Base-by-base conservation (phyloP, 1,140 invertebrate genomes). In the Thaumetopoea pityocampa region DNA sequence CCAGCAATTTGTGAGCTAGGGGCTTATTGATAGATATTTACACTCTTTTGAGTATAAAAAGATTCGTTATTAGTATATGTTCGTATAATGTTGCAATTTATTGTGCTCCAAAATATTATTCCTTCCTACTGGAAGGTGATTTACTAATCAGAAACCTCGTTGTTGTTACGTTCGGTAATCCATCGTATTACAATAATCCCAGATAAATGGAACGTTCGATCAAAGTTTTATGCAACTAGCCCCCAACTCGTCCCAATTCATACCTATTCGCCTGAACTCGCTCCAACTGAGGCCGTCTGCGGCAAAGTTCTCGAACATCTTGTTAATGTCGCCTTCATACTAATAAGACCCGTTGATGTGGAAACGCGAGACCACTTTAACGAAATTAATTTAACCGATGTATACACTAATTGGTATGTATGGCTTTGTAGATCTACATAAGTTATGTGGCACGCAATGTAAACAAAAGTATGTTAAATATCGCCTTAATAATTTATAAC, bases 331-430 rank as follows among this genome's bases (percentile, higher is more conserved):
- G 46, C 49, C 33, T 46, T 19, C 36, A 37, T 20, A 24, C 28
- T 47, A 56, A 56, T 56, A 48, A 37, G 44, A 47, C 47, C 43
- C 38, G 36, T 43, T 33, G 50, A 53, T 57, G 54, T 22, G 57
- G 45, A n/a, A n/a, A n/a, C 40, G 26, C 22, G 36, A 32, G 44
- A 61, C 57, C 49, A 30, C 58, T 28, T 35, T 18, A 43, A 36
- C 47, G 43, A 56, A 51, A 56, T 56, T 56, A 46, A 41, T 44
- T 26, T 43, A 33, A 38, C 41, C 46, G 45, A 41, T 37, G 41
- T 26, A 29, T 40, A 29, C 36, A 20, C 7, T n/a, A 18, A 5
- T 14, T 1, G 24, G 9, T 29, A 23, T 12, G 6, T 35, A 35
- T 12, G 11, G 12, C n/a, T 15, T 9, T 15, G n/a, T 5, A 5